Evolutionary conservation across 2,888 invertebrate genomes (phyloP), one percentile per base, ranked within the genome.

Genomic region (Cylindroiulus punctatus): DNA sequence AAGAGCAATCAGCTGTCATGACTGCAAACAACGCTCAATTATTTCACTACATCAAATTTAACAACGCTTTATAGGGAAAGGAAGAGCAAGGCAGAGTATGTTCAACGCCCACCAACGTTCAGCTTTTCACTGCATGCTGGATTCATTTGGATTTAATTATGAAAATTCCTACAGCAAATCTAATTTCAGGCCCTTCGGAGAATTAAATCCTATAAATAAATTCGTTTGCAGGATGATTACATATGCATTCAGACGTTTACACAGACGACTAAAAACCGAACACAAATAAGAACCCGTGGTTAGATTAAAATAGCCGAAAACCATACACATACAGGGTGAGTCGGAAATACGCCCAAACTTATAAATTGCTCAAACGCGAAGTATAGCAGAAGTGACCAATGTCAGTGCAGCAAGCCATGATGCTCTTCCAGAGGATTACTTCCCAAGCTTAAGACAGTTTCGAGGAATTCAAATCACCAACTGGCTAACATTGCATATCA

Each of bases 241-340:
- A 19, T 52, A 52, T 19, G n/a, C n/a, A n/a, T n/a, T n/a, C n/a
- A 52, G 17, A 52, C 17, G 52, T 52, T 52, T 10, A n/a, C 5
- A 52, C 19, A 52, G 52, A 52, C 52, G 52, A 44, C 7, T 52
- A 52, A 52, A 52, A 52, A 52, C 52, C 1, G 1, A 19, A 52
- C n/a, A 17, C 3, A 52, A 7, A 12, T 12, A 52, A 19, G 52
- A 52, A 52, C 52, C 52, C n/a, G 17, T 52, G 52, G 52, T 52
- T 52, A 52, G 12, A 52, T 19, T 52, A 52, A 52, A 52, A 52
- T 52, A 52, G n/a, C 52, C 52, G 52, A 52, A 52, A 52, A 52
- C 52, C 17, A 52, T 47, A 5, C 14, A 14, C 40, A 8, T 40
- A 40, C 40, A 4, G 14, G 14, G 1, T 47, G 14, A 47, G 47